phyloP scores from a whole-genome alignment of 2,113 vertebrate genomes.

The Lophius piscatorius region DNA sequence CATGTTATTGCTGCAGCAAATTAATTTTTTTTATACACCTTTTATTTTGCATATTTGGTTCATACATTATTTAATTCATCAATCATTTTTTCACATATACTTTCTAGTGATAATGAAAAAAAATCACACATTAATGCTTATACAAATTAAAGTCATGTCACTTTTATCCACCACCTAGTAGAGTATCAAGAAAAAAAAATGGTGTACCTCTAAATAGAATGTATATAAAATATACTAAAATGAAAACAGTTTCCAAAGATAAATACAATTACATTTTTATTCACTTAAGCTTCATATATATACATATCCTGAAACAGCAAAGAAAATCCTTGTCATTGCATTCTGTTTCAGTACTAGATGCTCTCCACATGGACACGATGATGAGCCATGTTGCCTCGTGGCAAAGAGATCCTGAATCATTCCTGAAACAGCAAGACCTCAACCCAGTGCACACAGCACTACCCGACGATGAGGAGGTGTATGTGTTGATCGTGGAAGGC shows the following conservation, averaged over 20 bases:
- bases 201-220: too few relatives aligned
- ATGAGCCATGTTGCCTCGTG: conserved; percentile 81
- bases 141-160: too few relatives aligned
- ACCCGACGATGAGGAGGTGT: conserved; percentile 46
- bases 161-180: too few relatives aligned
- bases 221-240: too few relatives aligned
- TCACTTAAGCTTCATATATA: background rate
- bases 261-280: background rate
- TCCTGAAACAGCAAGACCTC: conserved; percentile 39
- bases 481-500: conserved; percentile 90
- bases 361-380: conserved; percentile 92
- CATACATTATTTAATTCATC: too few relatives aligned
- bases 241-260: background rate
- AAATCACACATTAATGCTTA: too few relatives aligned
- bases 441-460: background rate
- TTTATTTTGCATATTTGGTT: too few relatives aligned
- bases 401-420: conserved; percentile 70
- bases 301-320: background rate
- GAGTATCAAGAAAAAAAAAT: too few relatives aligned
- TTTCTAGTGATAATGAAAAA: too few relatives aligned
- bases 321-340: background rate
- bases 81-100: too few relatives aligned
- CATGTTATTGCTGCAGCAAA: too few relatives aligned
- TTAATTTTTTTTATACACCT: too few relatives aligned
- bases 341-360: conserved; percentile 83